Base-by-base conservation (phyloP, 1,140 invertebrate species). In the Drosophila pruinosa region DNA sequence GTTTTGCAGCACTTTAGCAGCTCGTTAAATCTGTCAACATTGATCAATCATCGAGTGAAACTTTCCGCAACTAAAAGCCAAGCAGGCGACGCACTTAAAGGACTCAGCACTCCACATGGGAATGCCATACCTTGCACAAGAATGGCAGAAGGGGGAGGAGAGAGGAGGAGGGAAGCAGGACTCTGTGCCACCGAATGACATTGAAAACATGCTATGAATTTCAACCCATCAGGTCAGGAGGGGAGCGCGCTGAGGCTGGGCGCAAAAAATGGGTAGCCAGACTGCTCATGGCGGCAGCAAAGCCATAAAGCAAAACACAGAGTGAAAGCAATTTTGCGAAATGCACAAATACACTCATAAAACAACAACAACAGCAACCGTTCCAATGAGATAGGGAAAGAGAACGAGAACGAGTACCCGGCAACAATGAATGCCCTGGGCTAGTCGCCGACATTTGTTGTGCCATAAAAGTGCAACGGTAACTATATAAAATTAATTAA, bases 21-120 rank as follows among this genome's bases (percentile, higher is more conserved):
- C 82, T 88, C 82, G 82, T 88, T 88, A 88, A 88, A 88, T 88
- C 82, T 82, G 82, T 88, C 82, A 88, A 86, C 81, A 88, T 88
- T 88, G 81, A 86, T 86, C 81, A 77, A 86, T 86, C 81, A 88
- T 69, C 31, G 21, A 22, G 57, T 15, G 39, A 47, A 45, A 43
- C 36, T 73, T 73, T 59, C 31, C 36, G 21, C 50, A 71, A 1
- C 24, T 21, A 14, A 17, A 63, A 63, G 61, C 47, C 45, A 54
- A 17, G 28, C 52, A 52, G 48, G 31, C 26, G 17, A 26, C 14
- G 31, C 43, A 10, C 43, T 50, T 28, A 50, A 50, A 50, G 43
- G 43, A 47, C 21, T 47, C 6, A 24, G n/a, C 21, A 47, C 22
- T 47, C 7, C 22, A 2, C 43, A 3, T 24, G 22, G n/a, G 21